Base-by-base conservation (phyloP, 2,113 vertebrate genomes). In the Myxocyprinus asiaticus region DNA sequence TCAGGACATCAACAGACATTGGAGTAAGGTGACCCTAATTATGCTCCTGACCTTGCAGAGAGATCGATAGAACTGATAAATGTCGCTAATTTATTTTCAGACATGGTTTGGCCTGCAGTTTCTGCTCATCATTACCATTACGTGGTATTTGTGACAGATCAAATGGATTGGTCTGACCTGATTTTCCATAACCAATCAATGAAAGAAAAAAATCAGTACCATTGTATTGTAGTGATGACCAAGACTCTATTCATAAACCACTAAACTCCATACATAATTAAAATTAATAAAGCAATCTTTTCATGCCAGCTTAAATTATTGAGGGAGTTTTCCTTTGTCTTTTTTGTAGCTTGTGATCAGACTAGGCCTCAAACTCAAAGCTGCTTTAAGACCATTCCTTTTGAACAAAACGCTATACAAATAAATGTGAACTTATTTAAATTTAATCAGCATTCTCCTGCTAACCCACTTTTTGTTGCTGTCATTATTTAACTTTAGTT, bases 401-500 rank as follows among this genome's bases (percentile, higher is more conserved):
- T 45, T 15, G 55, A 42, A 55, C 51, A 56, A 11, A 58, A 45
- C n/a, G 15, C 42, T 58, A 55, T 43, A 17, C n/a, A 58, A 58
- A 58, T 71, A 58, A 59, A 72, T 45, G 9, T 59, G 14, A 71
- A 3, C 22, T 70, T 15, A 4, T 55, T 55, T n/a, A 42, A 55
- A 71, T 58, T 9, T 7, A 15, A 71, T 44, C 42, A 71, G 68
- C 53, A 71, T 71, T 12, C 14, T 33, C 9, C n/a, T 5, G 6
- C 42, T 72, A 59, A 72, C 53, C 14, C 42, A 71, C 9, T 59
- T 72, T 71, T 33, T 33, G 22, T 33, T 33, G 22, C 22, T 45
- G 69, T 59, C 69, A 45, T 72, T 59, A 59, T 22, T 53, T 70
- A 62, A 33, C 81, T 83, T 79, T 64, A 83, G 43, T 80, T 89